These are phyloP conservation scores for Chaenocephalus aceratus DNA, from an alignment of 2,113 vertebrate genomes.

Conservation along the genomic window DNA sequence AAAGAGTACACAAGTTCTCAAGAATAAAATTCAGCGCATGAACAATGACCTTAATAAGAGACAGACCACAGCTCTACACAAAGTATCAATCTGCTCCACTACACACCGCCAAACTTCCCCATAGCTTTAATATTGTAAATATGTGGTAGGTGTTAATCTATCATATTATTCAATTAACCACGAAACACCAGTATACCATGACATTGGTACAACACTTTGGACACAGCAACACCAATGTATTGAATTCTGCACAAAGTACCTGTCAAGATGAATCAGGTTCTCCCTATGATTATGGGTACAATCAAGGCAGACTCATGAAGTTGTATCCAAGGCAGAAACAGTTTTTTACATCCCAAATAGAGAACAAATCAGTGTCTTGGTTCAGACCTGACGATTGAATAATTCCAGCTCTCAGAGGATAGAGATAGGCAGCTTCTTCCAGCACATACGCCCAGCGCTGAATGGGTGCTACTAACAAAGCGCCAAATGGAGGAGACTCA, in stretches of 20 bases:
- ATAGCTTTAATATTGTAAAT: neutral
- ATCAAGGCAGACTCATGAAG: no score
- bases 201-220: neutral
- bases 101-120: neutral
- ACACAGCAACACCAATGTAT: neutral
- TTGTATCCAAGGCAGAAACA: neutral
- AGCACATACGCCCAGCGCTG: neutral
- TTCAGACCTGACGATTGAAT: neutral
- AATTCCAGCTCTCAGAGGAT: neutral
- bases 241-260: neutral
- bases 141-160: neutral
- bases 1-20: neutral
- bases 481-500: neutral
- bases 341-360: neutral
- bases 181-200: neutral
- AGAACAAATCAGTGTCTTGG: neutral
- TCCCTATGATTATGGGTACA: neutral
- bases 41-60: neutral
- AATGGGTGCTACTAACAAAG: neutral
- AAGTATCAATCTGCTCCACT: neutral
- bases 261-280: neutral
- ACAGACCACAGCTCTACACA: neutral
- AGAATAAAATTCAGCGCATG: neutral
- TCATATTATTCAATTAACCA: neutral
- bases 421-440: neutral